These are phyloP conservation scores for Gambelia wislizenii DNA, from an alignment of 2,797 vertebrate species.

Conservation along the genomic window DNA sequence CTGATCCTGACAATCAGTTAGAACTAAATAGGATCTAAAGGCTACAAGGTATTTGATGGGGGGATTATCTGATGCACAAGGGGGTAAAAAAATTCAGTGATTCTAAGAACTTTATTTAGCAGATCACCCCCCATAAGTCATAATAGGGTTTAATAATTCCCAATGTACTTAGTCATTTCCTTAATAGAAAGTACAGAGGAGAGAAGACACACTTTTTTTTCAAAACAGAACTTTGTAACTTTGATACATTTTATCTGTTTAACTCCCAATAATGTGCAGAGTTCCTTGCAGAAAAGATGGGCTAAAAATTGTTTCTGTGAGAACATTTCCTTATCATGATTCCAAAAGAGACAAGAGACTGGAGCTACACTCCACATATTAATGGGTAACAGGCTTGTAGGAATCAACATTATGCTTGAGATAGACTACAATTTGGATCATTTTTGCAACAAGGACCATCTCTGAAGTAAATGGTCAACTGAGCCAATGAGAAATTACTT, in stretches of 20 bases:
- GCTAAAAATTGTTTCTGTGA: not conserved
- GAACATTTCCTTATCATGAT: not conserved
- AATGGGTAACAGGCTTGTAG: not conserved
- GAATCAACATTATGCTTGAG: not conserved
- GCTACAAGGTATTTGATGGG: not conserved
- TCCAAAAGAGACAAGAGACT: not conserved
- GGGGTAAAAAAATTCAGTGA: not conserved
- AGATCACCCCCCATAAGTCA: not conserved
- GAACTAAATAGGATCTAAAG: not conserved
- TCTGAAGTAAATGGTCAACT: not conserved
- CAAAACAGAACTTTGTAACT: not conserved
- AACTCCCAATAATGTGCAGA: no score
- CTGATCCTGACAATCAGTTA: no score
- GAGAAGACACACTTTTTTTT: not conserved
- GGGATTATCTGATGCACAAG: not conserved
- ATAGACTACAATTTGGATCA: not conserved
- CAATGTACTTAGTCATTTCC: not conserved
- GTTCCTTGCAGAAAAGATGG: no score
- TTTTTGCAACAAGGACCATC: not conserved
- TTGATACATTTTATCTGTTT: no score
- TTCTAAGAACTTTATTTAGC: not conserved
- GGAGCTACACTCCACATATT: not conserved
- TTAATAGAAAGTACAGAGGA: not conserved
- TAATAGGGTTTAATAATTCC: accelerated
- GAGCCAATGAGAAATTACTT: not conserved